phyloP scores from a whole-genome alignment of 2,113 vertebrate genomes.

The Cynopterus brachyotis region DNA sequence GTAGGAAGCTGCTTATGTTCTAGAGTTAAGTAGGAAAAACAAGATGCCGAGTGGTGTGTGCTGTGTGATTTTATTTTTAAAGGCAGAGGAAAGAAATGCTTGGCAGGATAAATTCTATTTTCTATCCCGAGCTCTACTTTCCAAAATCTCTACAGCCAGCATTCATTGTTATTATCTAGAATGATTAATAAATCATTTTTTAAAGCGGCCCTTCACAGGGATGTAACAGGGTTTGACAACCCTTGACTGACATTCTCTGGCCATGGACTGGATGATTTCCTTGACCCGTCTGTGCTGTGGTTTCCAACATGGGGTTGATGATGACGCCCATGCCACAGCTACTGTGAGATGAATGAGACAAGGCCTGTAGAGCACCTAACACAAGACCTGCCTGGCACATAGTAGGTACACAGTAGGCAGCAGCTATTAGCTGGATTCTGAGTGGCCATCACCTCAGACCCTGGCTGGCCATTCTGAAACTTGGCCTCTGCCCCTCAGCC shows the following conservation, averaged over 20 bases:
- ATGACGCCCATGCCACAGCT: neutral
- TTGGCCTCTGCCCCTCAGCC: neutral
- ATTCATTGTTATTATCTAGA: neutral
- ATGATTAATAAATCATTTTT: neutral
- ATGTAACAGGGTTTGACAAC: neutral
- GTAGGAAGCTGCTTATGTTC: neutral
- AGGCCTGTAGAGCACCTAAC: neutral
- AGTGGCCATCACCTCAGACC: neutral
- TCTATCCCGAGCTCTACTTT: neutral
- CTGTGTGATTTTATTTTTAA: neutral
- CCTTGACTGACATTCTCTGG: neutral
- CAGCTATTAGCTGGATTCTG: neutral
- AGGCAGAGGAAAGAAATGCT: neutral
- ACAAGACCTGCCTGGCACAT: neutral
- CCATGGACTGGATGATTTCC: rapidly evolving
- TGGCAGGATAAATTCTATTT: neutral
- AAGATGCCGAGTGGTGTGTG: neutral
- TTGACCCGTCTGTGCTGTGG: neutral
- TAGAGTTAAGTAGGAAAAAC: neutral
- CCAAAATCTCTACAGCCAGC: neutral
- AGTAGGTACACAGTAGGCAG: neutral
- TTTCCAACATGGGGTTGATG: neutral
- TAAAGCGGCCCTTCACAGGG: neutral
- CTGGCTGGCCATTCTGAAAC: neutral
- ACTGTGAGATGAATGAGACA: neutral